Percentiles rank a stretch among this genome's conserved stretches.
These are phyloP conservation scores for Apis dorsata DNA, from an alignment of 1,140 invertebrate species.

Conservation along the genomic window DNA sequence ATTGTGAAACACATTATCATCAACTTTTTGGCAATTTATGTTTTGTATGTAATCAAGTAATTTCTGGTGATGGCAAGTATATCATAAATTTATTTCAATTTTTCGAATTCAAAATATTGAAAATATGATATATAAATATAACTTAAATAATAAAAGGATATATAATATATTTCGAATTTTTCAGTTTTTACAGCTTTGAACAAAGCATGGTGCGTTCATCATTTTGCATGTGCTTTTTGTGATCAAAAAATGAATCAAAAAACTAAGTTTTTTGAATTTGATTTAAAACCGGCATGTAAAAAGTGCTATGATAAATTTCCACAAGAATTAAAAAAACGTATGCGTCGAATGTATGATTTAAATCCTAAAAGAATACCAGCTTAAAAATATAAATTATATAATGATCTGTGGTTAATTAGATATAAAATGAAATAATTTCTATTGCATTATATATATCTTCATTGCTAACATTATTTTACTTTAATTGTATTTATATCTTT, in stretches of 20 bases:
- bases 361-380: conserved; percentile 80
- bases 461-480: conserved; percentile 14
- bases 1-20: conserved; percentile 99
- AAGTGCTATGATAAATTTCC: conserved; percentile 99
- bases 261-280: conserved; percentile 99
- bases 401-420: neutral
- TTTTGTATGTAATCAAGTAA: conserved; percentile 99
- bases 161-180: conserved; percentile 52
- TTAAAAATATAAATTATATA: neutral
- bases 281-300: conserved; percentile 98
- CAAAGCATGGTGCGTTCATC: conserved; percentile 99
- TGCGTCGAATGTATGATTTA: conserved; percentile 89
- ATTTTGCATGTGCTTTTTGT: conserved; percentile 99
- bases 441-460: neutral
- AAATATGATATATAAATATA: neutral
- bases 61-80: conserved; percentile 95
- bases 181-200: conserved; percentile 98
- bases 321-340: conserved; percentile 93
- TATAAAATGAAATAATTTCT: neutral
- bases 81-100: conserved; percentile 21
- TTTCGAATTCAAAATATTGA: neutral
- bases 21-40: conserved; percentile 99
- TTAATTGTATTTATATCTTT: conserved; percentile 29
- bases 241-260: conserved; percentile 99
- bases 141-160: neutral